Conservation (phyloP, 1,140 invertebrate species). For the Euborellia annulipes region DNA sequence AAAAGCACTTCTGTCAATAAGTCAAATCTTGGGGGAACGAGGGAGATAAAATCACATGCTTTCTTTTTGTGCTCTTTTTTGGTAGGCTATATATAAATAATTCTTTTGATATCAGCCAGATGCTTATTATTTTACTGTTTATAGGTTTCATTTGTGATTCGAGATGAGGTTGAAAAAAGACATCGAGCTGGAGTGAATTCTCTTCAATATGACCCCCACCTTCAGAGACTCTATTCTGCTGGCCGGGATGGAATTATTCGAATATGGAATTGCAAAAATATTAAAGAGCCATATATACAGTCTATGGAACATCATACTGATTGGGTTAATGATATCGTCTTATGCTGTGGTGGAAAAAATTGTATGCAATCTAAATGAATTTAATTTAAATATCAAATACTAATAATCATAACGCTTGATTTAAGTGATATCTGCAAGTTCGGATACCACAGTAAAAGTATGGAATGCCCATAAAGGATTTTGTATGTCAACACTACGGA, state of each 20-base stretch:
- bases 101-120: not conserved
- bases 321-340: conserved; percentile 98
- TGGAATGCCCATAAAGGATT: conserved; percentile 99
- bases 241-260: conserved; percentile 97
- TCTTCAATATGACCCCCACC: conserved; percentile 76
- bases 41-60: not conserved
- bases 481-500: conserved; percentile 92
- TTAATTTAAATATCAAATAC: conserved; percentile 8
- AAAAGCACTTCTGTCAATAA: not conserved
- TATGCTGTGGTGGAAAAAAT: conserved; percentile 92
- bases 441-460: conserved; percentile 98
- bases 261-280: conserved; percentile 73
- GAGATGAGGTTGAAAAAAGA: conserved; percentile 84
- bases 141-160: conserved; percentile 94
- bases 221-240: conserved; percentile 86
- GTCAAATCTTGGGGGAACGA: not conserved
- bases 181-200: conserved; percentile 94
- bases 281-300: conserved; percentile 76
- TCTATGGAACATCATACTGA: conserved; percentile 98
- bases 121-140: conserved; percentile 16
- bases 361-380: conserved; percentile 44
- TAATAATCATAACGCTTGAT: too few species aligned
- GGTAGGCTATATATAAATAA: not conserved
- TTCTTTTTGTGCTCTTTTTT: conserved; percentile 5
- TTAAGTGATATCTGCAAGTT: conserved; percentile 94